A percentile compares a stretch with the other conserved stretches of the same genome.
Evolutionary conservation across 2,797 vertebrate genomes (phyloP).

Genomic region (Chaetophractus vellerosus): DNA sequence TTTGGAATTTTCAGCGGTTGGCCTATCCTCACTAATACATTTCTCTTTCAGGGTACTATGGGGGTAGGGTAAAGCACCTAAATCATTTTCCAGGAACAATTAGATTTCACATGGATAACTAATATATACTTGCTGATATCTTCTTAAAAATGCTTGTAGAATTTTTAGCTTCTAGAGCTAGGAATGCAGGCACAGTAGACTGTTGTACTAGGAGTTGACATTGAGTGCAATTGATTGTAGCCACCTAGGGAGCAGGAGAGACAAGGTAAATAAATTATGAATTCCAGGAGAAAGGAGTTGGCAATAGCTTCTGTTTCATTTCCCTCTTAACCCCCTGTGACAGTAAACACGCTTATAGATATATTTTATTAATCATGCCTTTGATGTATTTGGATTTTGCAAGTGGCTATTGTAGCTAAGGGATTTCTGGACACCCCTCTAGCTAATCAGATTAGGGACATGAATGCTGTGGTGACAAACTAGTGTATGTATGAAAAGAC

Average conservation of each 20-base stretch:
- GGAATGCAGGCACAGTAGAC: background rate
- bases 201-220: constrained; percentile 60
- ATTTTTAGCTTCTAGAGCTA: constrained; percentile 24
- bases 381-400: constrained; percentile 85
- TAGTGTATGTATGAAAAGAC: constrained; percentile 78
- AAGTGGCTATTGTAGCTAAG: constrained; percentile 82
- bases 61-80: background rate
- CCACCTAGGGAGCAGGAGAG: constrained; percentile 36
- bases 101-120: constrained; percentile 56
- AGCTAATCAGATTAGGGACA: constrained; percentile 87
- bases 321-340: constrained; percentile 71
- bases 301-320: constrained; percentile 75
- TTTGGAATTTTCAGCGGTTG: background rate
- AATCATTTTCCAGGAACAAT: constrained; percentile 44
- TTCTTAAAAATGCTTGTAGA: background rate
- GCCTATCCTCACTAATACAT: background rate
- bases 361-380: constrained; percentile 83
- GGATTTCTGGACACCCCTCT: constrained; percentile 83
- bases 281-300: constrained; percentile 50
- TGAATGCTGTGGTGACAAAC: constrained; percentile 65
- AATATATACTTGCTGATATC: constrained; percentile 23
- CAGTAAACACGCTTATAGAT: constrained; percentile 66
- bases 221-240: constrained; percentile 72
- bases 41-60: constrained; percentile 32
- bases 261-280: constrained; percentile 71